Evolutionary conservation across 2,888 invertebrate species (phyloP).

Genomic region (Sericinus montela): DNA sequence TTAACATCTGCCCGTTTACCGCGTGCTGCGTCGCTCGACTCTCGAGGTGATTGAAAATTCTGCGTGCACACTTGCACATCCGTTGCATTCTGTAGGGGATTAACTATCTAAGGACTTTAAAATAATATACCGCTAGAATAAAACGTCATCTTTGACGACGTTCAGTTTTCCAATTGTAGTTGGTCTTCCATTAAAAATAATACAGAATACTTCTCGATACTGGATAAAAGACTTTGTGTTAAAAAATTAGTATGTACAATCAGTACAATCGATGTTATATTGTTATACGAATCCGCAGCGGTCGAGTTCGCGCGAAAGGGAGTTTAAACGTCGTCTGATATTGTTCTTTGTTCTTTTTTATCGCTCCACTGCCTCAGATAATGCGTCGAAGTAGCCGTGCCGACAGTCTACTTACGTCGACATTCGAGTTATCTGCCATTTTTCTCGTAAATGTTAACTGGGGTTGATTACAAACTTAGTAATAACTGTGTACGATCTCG

Average conservation of each 20-base stretch:
- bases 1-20: constrained; percentile 51
- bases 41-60: constrained; percentile 52
- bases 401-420: constrained; percentile 31
- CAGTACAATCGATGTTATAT: constrained; percentile 37
- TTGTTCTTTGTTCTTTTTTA: constrained; percentile 77
- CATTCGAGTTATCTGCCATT: constrained; percentile 66
- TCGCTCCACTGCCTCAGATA: constrained; percentile 73
- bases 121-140: too few relatives aligned
- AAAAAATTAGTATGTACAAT: background rate
- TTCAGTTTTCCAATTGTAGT: too few relatives aligned
- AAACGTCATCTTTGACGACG: too few relatives aligned
- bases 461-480: constrained; percentile 45
- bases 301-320: constrained; percentile 68
- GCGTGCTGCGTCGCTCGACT: constrained; percentile 40
- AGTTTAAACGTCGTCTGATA: constrained; percentile 65
- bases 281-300: constrained; percentile 60
- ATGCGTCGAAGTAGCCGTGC: constrained; percentile 43
- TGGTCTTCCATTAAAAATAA: too few relatives aligned
- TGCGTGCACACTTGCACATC: constrained; percentile 44
- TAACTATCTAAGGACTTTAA: too few relatives aligned
- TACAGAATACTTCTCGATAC: too few relatives aligned
- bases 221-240: too few relatives aligned
- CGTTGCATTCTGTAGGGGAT: too few relatives aligned
- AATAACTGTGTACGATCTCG: constrained; percentile 49
- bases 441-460: constrained; percentile 63